Evolutionary conservation across 1,140 invertebrate species (phyloP), one percentile per base, ranked within the genome.

Genomic region (Aphaenogaster ashmeadi): DNA sequence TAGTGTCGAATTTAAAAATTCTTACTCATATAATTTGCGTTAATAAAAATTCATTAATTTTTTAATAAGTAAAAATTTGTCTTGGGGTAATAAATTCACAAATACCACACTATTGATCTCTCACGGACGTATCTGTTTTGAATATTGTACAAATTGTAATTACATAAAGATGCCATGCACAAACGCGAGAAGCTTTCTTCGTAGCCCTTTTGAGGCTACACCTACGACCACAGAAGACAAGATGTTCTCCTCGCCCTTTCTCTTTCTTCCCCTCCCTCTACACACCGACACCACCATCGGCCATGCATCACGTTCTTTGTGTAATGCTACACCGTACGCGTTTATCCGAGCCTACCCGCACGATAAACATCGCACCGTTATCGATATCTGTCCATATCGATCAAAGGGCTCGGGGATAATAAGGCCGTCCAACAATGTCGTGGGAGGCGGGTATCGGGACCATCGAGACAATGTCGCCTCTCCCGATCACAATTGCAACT

Each of bases 331-430:
- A 92, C 91, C 91, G 54, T 84, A 67, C 78, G 77, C 87, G 88
- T 91, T 91, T 91, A 89, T 91, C 84, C 78, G 64, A 90, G 83
- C 88, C 77, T 84, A 81, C 72, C 77, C 81, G 78, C 44, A 44
- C 79, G 78, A 91, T 92, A 92, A 91, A 90, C 58, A 92, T 92
- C 91, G 67, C 58, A 44, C 79, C 80, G 88, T 87, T 92, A 92
- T 92, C 91, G 84, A 91, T 91, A 91, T 91, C 90, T 83, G 75
- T 87, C 77, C 79, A 75, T 87, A 91, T 91, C 84, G 87, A 91
- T 91, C 89, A 89, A 91, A 91, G 72, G n/a, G 64, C 74, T 69
- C 54, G 54, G 13, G 87, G 89, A 91, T 91, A 91, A 90, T 90
- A 86, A 87, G 89, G 60, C 80, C 56, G 81, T 86, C 69, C 89